Conservation (phyloP, 1,140 invertebrate species). For the Notospermus geniculatus region DNA sequence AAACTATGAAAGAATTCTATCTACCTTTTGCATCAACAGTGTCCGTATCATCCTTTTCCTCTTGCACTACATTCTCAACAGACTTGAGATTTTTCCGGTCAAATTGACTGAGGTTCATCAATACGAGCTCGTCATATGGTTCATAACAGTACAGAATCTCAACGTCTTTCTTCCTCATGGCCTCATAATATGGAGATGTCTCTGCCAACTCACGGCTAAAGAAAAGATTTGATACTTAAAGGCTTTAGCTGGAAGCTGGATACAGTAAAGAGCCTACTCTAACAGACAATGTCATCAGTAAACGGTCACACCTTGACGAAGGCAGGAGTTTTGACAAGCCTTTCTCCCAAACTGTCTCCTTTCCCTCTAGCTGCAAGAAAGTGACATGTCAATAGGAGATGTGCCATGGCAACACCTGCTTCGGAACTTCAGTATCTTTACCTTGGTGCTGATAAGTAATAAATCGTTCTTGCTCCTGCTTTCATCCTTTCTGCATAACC, state of each 20-base stretch:
- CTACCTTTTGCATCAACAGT: slow-evolving; percentile 57
- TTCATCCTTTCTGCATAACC: slow-evolving; percentile 78
- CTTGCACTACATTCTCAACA: slow-evolving; percentile 90
- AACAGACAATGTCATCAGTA: too few species aligned
- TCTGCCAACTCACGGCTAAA: slow-evolving; percentile 84
- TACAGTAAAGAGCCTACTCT: neutral
- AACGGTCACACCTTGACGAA: too few species aligned
- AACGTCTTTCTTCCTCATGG: slow-evolving; percentile 74
- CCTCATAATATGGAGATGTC: slow-evolving; percentile 91
- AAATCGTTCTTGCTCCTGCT: slow-evolving; percentile 81
- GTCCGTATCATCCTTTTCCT: slow-evolving; percentile 64
- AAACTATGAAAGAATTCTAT: too few species aligned
- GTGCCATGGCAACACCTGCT: too few species aligned
- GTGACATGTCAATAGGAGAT: too few species aligned
- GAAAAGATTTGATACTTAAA: slow-evolving; percentile 10
- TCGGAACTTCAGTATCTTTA: too few species aligned
- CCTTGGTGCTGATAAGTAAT: slow-evolving; percentile 91
- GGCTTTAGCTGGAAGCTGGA: neutral
- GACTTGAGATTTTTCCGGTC: slow-evolving; percentile 77
- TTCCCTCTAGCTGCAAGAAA: too few species aligned
- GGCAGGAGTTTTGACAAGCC: too few species aligned
- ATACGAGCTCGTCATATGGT: slow-evolving; percentile 90
- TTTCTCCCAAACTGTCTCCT: too few species aligned
- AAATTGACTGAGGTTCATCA: slow-evolving; percentile 86
- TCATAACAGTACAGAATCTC: slow-evolving; percentile 96